Conservation (phyloP, 2,888 invertebrate genomes). For the Mantis religiosa region DNA sequence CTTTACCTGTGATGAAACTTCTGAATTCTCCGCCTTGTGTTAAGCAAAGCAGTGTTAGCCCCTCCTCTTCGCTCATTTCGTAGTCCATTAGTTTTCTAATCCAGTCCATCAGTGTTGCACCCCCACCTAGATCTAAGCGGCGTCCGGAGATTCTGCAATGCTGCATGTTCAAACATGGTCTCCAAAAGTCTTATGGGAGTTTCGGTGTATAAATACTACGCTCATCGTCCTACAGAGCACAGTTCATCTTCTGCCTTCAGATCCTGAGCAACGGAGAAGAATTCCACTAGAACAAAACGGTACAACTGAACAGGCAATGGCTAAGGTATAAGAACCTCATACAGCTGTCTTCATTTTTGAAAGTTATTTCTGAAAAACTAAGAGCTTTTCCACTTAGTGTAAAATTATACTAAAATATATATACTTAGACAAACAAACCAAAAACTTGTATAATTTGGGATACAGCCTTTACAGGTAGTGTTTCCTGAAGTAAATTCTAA, state of each 20-base stretch:
- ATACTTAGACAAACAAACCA: too few relatives aligned
- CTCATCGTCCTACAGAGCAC: constrained; percentile 8
- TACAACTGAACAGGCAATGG: not conserved
- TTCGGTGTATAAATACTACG: constrained; percentile 13
- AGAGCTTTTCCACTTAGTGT: too few relatives aligned
- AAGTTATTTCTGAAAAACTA: too few relatives aligned
- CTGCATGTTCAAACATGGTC: not conserved
- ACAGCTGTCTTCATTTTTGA: too few relatives aligned
- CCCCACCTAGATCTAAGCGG: not conserved
- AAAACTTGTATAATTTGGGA: too few relatives aligned
- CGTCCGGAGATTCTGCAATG: not conserved
- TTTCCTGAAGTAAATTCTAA: too few relatives aligned
- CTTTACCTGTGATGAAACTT: not conserved
- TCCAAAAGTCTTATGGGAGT: not conserved
- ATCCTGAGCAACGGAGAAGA: not conserved
- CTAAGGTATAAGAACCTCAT: not conserved
- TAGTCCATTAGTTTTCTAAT: not conserved
- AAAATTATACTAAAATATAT: too few relatives aligned
- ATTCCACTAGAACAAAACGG: not conserved
- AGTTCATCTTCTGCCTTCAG: constrained; percentile 11
- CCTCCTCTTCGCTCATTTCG: not conserved
- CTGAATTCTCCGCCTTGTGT: not conserved
- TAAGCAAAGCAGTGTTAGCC: too few relatives aligned
- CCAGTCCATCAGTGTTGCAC: not conserved
- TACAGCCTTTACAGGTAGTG: too few relatives aligned